phyloP scores from a whole-genome alignment of 2,888 invertebrate species.

The Lepeophtheirus nordmannii region DNA sequence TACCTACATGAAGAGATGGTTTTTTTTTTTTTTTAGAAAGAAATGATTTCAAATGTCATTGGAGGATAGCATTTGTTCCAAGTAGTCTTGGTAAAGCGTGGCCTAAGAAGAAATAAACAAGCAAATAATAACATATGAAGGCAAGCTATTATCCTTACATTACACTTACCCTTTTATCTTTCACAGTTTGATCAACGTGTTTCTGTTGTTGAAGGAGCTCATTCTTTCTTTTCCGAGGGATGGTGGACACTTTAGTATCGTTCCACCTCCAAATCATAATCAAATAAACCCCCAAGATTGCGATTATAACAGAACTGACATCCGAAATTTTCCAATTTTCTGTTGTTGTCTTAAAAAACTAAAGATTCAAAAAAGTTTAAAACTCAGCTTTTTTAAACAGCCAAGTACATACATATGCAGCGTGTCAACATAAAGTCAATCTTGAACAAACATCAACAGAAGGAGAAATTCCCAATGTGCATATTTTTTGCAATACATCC shows the following conservation, averaged over 20 bases:
- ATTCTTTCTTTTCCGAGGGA: constrained; percentile 35
- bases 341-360: constrained; percentile 32
- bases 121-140: constrained; percentile 9
- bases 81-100: constrained; percentile 37
- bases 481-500: too few species aligned
- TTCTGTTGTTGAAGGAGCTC: constrained; percentile 35
- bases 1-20: neutral
- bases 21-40: neutral
- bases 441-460: too few species aligned
- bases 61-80: constrained; percentile 39
- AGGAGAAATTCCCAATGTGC: too few species aligned
- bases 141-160: too few species aligned
- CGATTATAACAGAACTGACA: constrained; percentile 30
- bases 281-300: constrained; percentile 33
- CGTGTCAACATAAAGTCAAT: too few species aligned
- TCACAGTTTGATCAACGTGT: constrained; percentile 36
- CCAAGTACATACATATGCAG: too few species aligned
- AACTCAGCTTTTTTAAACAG: neutral
- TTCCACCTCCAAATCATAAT: constrained; percentile 34
- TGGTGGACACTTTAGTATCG: constrained; percentile 33
- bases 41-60: constrained; percentile 34
- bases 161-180: constrained; percentile 35
- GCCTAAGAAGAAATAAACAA: constrained; percentile 1
- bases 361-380: neutral
- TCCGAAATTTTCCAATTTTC: neutral